These are phyloP conservation scores for Drosophila robusta DNA, from an alignment of 2,888 invertebrate species.

Conservation along the genomic window DNA sequence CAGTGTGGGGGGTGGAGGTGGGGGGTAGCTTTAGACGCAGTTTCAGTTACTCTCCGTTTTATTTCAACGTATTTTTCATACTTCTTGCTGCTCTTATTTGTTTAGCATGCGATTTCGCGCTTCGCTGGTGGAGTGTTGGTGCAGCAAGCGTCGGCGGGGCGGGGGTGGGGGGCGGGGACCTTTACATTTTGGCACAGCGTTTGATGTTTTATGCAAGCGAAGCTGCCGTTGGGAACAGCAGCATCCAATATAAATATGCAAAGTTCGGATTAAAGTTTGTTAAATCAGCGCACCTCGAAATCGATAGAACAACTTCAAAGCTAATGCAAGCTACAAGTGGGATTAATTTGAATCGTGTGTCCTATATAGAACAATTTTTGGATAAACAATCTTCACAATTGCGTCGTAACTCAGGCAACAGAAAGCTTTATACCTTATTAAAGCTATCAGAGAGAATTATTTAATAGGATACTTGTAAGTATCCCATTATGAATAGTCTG, in stretches of 20 bases:
- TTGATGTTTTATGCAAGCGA: slow-evolving; percentile 75
- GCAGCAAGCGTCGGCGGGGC: neutral
- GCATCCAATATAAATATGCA: slow-evolving; percentile 27
- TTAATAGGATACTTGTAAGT: too few species aligned
- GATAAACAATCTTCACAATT: neutral
- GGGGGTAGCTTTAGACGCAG: slow-evolving; percentile 11
- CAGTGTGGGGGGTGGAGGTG: neutral
- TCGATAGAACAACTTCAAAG: neutral
- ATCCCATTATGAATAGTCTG: too few species aligned
- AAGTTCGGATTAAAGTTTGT: slow-evolving; percentile 15
- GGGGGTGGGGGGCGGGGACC: slow-evolving; percentile 15
- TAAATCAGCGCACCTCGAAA: slow-evolving; percentile 1
- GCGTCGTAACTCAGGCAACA: neutral
- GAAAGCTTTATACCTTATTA: neutral
- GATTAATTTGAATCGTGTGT: neutral
- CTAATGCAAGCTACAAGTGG: neutral
- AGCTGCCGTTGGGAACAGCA: slow-evolving; percentile 21
- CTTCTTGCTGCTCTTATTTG: slow-evolving; percentile 55
- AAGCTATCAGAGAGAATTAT: too few species aligned
- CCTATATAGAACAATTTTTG: neutral
- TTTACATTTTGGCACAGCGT: slow-evolving; percentile 57
- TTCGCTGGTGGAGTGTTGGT: slow-evolving; percentile 21
- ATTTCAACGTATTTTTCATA: slow-evolving; percentile 20
- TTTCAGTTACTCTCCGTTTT: slow-evolving; percentile 24
- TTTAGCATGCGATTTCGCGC: slow-evolving; percentile 59